Base-by-base conservation (phyloP, 2,888 invertebrate species). In the Alsophila aescularia region DNA sequence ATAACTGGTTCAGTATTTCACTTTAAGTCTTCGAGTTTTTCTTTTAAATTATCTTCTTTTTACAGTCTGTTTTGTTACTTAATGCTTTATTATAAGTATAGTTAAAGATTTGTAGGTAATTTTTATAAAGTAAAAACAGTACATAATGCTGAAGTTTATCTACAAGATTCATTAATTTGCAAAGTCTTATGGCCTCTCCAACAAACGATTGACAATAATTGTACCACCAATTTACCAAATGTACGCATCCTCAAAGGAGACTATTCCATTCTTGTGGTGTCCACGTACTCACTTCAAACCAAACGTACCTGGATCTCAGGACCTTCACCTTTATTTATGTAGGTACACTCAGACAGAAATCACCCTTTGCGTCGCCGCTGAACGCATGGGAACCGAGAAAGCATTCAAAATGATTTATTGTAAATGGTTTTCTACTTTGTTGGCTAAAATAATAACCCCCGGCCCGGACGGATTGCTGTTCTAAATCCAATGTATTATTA, bases 341-440 rank as follows among this genome's bases (percentile, higher is more conserved):
- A 84, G 57, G 47, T 57, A 52, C 52, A 48, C 86, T 89, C 87
- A 78, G 82, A 85, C 87, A 88, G 89, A 90, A 90, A 90, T 90
- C 90, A 90, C 90, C 90, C 90, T 90, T 90, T 89, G 90, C 90
- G 87, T 83, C 84, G 87, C 83, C 87, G 83, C 84, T 82, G 44
- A 50, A 56, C 82, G 87, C 81, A 87, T 85, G 89, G 87, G 87
- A 88, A 88, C 90, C 88, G 79, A 88, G 88, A 89, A 88, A 85
- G 87, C 90, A 85, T 89, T 90, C 88, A 88, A 90, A 90, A 90
- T 91, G 91, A 91, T 91, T 91, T 91, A 91, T 90, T 90, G 91
- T 90, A 90, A 91, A 91, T 90, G 90, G 90, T 88, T 91, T 88
- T 90, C 90, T 90, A 91, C 91, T 89, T 91, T 91, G 91, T 91